A percentile compares a stretch with the other conserved stretches of the same genome.
Conservation (phyloP, 2,113 vertebrate species). For the Dasyornis broadbenti region DNA sequence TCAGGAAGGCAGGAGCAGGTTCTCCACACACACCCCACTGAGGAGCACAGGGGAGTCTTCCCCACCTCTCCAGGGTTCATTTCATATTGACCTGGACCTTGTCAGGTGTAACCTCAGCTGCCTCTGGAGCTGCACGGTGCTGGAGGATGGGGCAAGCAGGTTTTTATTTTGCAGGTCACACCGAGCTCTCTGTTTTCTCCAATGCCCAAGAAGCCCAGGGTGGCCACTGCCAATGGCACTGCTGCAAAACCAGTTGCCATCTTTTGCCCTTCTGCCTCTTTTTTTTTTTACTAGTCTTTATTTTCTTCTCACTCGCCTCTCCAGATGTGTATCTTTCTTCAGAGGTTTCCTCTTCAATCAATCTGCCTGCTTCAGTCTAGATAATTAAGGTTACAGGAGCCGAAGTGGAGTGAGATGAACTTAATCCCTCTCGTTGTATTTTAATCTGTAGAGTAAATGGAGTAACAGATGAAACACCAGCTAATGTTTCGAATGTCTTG, state of each 20-base stretch:
- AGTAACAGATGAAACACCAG: neutral
- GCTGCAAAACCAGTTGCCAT: neutral
- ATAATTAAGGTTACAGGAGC: neutral
- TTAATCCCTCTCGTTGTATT: neutral
- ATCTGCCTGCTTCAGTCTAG: neutral
- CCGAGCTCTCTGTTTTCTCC: neutral
- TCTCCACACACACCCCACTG: neutral
- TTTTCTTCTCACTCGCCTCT: too few species aligned
- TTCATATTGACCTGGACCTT: neutral
- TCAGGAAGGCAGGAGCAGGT: neutral
- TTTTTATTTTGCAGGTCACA: neutral
- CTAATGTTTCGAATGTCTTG: neutral
- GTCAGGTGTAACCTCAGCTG: neutral
- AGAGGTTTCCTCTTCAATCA: neutral
- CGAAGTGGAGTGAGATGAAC: neutral
- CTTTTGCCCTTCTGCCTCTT: neutral
- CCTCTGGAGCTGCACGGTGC: rapidly evolving
- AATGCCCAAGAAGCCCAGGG: neutral
- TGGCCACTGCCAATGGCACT: neutral
- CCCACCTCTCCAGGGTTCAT: too few species aligned
- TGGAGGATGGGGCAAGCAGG: neutral
- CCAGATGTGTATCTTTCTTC: neutral
- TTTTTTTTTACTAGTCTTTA: too few species aligned
- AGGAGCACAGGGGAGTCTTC: neutral
- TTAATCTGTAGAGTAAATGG: neutral